Conservation (phyloP, 2,113 vertebrate genomes). For the Felis chaus region DNA sequence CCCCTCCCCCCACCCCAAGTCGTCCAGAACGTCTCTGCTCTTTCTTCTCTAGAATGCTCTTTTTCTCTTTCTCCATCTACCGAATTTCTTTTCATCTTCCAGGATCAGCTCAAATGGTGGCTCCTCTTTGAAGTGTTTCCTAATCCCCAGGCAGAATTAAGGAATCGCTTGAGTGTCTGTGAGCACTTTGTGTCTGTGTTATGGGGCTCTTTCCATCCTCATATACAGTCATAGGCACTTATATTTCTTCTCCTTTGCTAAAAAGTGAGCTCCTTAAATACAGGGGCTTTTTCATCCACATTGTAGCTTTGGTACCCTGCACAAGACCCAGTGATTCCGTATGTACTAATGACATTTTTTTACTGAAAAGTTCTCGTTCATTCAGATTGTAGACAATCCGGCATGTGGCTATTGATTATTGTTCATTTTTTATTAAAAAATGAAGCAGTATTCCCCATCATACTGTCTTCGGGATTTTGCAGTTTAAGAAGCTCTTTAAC, state of each 20-base stretch:
- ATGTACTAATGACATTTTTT: not conserved
- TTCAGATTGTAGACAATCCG: not conserved
- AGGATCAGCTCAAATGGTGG: not conserved
- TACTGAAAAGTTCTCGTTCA: not conserved
- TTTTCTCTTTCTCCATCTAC: not conserved
- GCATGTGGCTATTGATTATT: not conserved
- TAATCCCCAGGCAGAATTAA: not conserved
- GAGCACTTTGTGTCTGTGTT: not conserved
- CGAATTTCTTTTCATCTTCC: not conserved
- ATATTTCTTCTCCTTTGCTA: not conserved
- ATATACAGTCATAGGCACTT: not conserved
- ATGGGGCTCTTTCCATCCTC: not conserved
- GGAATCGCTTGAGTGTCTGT: not conserved
- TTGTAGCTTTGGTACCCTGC: not conserved
- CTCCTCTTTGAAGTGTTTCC: not conserved
- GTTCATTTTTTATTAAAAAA: conserved; percentile 22
- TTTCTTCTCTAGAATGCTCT: not conserved
- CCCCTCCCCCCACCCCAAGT: not conserved
- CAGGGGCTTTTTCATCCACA: not conserved
- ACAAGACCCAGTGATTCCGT: not conserved
- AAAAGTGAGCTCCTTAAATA: not conserved
- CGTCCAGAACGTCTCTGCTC: not conserved
- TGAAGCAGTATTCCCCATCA: not conserved
- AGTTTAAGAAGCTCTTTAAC: not conserved
- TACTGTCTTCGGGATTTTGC: not conserved